Base-by-base conservation (phyloP, 1,140 invertebrate genomes). In the Palaemon carinicauda region DNA sequence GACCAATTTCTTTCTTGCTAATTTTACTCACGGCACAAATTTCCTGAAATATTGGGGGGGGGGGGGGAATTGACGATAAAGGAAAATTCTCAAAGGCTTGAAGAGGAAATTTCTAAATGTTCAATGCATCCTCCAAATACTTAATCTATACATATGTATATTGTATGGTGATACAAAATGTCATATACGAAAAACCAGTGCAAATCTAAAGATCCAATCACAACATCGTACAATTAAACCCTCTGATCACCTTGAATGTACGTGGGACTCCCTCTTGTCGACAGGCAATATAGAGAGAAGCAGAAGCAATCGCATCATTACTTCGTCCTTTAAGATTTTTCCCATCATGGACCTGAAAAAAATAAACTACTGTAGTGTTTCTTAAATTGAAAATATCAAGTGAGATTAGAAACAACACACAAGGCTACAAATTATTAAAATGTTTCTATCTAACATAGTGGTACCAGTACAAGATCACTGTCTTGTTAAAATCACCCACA, bases 11-110 rank as follows among this genome's bases (percentile, higher is more conserved):
- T 91, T 99, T 99, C 92, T 99, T 99, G 89, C 98, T 98, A 71
- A 99, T 97, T 93, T 98, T 98, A 90, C 97, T 99, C 41, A 99
- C 97, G 12, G 98, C 98, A 93, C 98, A 99, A 77, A 99, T 99
- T 94, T 99, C 98, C 92, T 93, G 90, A 53, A 91, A 91, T 84
- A 41, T 85, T 74, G 88, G 65, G n/a, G n/a, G n/a, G n/a, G n/a
- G n/a, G n/a, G n/a, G n/a, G n/a, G 87, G 33, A 82, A 29, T 21
- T 10, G 14, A 51, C 41, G 15, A 89, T 17, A 17, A 10, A 9
- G 19, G 9, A 79, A 14, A n/a, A 51, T n/a, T n/a, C n/a, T n/a
- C n/a, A n/a, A n/a, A n/a, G n/a, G n/a, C n/a, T n/a, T n/a, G n/a
- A n/a, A n/a, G n/a, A n/a, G n/a, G n/a, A n/a, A n/a, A n/a, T n/a